Evolutionary conservation across 2,113 vertebrate species (phyloP).

Genomic region (Montifringilla adamsi): DNA sequence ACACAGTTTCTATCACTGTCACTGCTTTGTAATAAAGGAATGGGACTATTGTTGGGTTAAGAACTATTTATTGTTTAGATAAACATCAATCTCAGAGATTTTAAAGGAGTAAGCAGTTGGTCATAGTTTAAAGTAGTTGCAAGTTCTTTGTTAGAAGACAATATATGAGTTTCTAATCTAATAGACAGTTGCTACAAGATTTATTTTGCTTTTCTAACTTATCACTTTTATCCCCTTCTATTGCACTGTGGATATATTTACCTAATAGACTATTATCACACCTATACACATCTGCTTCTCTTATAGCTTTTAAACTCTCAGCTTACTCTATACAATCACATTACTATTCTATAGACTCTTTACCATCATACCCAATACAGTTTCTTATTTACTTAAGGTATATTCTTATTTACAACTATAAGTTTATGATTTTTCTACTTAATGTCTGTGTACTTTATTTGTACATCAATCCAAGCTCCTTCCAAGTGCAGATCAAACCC

Average conservation of each 20-base stretch:
- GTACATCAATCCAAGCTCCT: not conserved
- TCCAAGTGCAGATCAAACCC: not conserved
- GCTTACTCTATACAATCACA: not conserved
- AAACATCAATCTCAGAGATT: not conserved
- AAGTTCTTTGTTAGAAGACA: not conserved
- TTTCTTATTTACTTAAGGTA: not conserved
- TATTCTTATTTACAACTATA: not conserved
- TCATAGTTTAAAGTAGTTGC: not conserved
- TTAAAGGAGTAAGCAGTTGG: not conserved
- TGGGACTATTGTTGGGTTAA: not conserved
- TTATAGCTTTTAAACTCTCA: not conserved
- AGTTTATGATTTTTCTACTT: not conserved
- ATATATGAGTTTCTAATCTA: not conserved
- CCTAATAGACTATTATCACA: not conserved
- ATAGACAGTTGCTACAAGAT: not conserved
- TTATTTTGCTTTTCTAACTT: not conserved
- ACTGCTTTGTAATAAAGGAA: not conserved
- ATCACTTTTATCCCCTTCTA: not conserved
- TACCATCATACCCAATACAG: not conserved
- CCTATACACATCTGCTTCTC: not conserved
- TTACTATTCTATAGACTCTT: not conserved
- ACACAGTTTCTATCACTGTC: not conserved
- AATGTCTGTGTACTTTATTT: not conserved
- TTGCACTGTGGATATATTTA: not conserved
- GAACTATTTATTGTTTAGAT: not conserved